Base-by-base conservation (phyloP, 2,888 invertebrate species). In the Nemotelus pantherinus region DNA sequence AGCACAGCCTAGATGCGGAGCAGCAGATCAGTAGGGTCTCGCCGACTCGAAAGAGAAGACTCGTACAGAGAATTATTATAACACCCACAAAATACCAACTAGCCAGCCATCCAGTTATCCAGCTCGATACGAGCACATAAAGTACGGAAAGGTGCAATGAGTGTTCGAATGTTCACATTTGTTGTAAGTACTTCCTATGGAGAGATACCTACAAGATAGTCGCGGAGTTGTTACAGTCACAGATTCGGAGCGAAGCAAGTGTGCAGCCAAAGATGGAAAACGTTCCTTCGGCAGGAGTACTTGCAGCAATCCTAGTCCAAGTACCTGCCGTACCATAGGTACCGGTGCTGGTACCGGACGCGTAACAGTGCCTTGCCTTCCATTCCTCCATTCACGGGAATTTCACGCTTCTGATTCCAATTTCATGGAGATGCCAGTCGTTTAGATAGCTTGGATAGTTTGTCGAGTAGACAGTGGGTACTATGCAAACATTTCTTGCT, bases 351-450 rank as follows among this genome's bases (percentile, higher is more conserved):
- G 70, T 41, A 70, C 47, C 10, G 25, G 25, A 25, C 25, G 48
- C 6, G 43, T 74, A 63, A 74, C 74, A 57, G 74, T 74, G 48
- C 41, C 71, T 57, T 72, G 44, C 47, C 47, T 74, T 48, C 41
- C 71, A 44, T 72, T 45, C 47, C 47, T 25, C 64, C 67, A 44
- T 76, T 76, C 76, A 76, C 76, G 65, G 64, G 76, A 76, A 76
- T 76, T 76, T 76, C 76, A 76, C 76, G 76, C 76, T 76, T 76
- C 67, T 76, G 76, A 65, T 76, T 76, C 67, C 67, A 67, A 64
- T 76, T 76, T 76, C 76, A 76, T 76, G 76, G 43, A 76, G 65
- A 65, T 64, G 60, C 74, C 60, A 74, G 60, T 60, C 63, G 74
- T 44, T 74, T 60, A 70, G 60, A 60, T 50, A 74, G 63, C 63